Evolutionary conservation across 2,888 invertebrate genomes (phyloP), one percentile per base, ranked within the genome.

Genomic region (Chrysina gloriosa): DNA sequence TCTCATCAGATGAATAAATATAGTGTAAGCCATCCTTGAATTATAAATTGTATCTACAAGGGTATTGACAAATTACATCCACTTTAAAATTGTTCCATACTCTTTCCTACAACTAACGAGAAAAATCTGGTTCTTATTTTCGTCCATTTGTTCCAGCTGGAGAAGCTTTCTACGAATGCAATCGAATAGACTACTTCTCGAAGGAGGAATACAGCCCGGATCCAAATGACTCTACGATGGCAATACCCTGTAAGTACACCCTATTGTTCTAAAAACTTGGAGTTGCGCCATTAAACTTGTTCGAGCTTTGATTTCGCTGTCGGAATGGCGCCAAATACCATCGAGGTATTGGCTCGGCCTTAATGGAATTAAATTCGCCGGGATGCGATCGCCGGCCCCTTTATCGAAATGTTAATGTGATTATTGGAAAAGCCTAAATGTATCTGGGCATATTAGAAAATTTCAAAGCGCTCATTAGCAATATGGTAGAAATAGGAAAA

Each of bases 211-310:
- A 95, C 84, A 89, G 91, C 75, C 93, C 95, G 9, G 95, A 96
- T 84, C 92, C 92, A 0, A 91, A 91, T 78, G 95, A 96, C 82
- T 95, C 95, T 5, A 94, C 95, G n/a, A 90, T 93, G 84, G 95
- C 95, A 23, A 95, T 96, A 84, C 95, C 95, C 81, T 95, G 96
- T 96, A 88, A 93, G 95, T 90, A 81, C 56, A 47, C 29, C 11
- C 23, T 29, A 34, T 61, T 56, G 58, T 61, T 61, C 29, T 42
- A 61, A 42, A 61, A 27, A 47, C 47, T 29, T 25, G 19, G 29
- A 63, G 23, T 29, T 34, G 4, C 23, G 11, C 21, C 36, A 23
- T 48, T 48, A 50, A 48, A 7, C 47, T 48, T 21, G 14, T 34
- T 21, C 9, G 19, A 14, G 11, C 50, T 63, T 63, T 63, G 50